Conservation (phyloP, 92 coral and sea anemone genomes). For the Epizoanthus scotinus region DNA sequence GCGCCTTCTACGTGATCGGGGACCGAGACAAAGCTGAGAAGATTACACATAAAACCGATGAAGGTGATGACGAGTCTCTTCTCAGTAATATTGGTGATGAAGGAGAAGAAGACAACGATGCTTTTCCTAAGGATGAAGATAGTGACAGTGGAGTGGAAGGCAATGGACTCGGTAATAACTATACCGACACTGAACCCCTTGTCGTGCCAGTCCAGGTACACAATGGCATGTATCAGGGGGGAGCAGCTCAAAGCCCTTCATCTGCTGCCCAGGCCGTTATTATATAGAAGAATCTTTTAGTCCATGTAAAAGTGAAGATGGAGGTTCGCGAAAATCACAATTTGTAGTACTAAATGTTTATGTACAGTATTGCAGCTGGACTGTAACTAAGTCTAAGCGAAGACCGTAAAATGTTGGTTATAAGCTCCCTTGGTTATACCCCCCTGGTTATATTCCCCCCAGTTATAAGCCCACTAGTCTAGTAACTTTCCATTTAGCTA, state of each 20-base stretch:
- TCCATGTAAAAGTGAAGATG: background rate
- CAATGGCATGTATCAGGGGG: slow-evolving; percentile 7
- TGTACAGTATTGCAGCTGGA: no score
- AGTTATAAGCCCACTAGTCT: no score
- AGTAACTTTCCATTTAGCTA: no score
- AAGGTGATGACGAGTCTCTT: slow-evolving; percentile 66
- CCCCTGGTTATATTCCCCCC: no score
- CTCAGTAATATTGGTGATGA: slow-evolving; percentile 53
- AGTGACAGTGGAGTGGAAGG: slow-evolving; percentile 39
- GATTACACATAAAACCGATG: slow-evolving; percentile 45
- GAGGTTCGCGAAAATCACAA: background rate
- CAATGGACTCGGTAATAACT: background rate
- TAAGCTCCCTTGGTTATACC: no score
- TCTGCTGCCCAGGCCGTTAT: slow-evolving; percentile 4
- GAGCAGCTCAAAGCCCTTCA: background rate
- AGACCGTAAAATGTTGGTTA: no score
- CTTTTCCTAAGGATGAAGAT: slow-evolving; percentile 4
- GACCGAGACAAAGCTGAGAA: slow-evolving; percentile 72
- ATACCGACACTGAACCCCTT: slow-evolving; percentile 27
- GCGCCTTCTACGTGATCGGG: slow-evolving; percentile 70
- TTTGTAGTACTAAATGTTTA: background rate
- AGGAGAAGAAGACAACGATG: slow-evolving; percentile 9
- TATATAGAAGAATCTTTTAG: slow-evolving; percentile 1
- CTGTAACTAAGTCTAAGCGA: no score
- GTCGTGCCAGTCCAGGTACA: slow-evolving; percentile 39